Conservation (phyloP, 64 coral and sea anemone species). For the Catalaphyllia jardinei region DNA sequence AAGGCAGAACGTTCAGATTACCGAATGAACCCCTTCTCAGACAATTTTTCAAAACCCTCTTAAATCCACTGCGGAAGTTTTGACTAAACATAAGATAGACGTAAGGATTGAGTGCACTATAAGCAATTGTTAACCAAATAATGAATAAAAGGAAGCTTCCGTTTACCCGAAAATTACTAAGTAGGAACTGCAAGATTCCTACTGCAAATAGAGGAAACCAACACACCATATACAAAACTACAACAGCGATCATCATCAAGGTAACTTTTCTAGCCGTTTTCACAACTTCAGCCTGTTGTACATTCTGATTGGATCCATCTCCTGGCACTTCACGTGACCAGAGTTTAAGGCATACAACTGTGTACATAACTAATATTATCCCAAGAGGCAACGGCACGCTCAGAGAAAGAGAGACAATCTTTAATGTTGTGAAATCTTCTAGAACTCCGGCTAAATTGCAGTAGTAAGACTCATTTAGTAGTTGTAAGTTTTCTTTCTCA, state of each 20-base stretch:
- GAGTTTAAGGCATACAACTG: not conserved
- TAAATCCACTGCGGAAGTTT: not conserved
- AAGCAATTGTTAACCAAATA: not conserved
- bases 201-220: not conserved
- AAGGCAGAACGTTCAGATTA: too few relatives aligned
- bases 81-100: not conserved
- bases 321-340: not conserved
- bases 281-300: not conserved
- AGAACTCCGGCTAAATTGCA: too few relatives aligned
- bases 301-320: not conserved
- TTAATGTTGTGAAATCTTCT: too few relatives aligned
- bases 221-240: not conserved
- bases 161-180: not conserved
- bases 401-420: too few relatives aligned
- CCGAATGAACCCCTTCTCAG: too few relatives aligned
- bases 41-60: not conserved
- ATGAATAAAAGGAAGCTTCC: too few relatives aligned
- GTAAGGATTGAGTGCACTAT: not conserved
- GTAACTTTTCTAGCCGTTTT: too few relatives aligned
- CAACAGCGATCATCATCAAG: too few relatives aligned
- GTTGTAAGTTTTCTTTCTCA: not conserved
- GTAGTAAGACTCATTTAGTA: too few relatives aligned
- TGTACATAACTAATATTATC: not conserved
- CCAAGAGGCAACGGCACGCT: not conserved
- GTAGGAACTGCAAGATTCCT: too few relatives aligned